phyloP scores from a whole-genome alignment of 1,140 invertebrate genomes.

The Hestina assimilis region DNA sequence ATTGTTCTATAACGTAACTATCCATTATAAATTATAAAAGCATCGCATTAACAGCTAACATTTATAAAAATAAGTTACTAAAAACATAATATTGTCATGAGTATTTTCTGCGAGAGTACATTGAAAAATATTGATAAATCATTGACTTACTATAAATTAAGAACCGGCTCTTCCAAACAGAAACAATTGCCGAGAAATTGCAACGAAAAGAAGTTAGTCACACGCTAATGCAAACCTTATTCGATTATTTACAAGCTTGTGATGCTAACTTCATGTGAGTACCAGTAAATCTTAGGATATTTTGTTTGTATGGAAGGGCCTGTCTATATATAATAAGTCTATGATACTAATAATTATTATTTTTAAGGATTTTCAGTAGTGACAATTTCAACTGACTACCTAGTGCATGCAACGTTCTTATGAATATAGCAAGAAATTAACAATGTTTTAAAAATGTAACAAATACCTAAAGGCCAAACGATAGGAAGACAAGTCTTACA shows the following conservation, averaged over 20 bases:
- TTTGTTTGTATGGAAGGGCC: no score
- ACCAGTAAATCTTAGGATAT: no score
- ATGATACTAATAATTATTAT: no score
- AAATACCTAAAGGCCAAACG: constrained; percentile 1
- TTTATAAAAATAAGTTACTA: constrained; percentile 29
- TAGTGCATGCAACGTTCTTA: not conserved
- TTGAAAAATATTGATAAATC: not conserved
- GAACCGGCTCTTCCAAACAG: no score
- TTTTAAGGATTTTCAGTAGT: not conserved
- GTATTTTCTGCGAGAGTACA: constrained; percentile 10
- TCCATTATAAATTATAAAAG: constrained; percentile 28
- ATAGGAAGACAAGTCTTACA: constrained; percentile 25
- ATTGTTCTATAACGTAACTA: constrained; percentile 30
- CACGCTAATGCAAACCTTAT: no score
- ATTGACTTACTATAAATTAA: no score
- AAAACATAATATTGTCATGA: constrained; percentile 26
- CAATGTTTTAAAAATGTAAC: not conserved
- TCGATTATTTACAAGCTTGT: no score
- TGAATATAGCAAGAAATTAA: constrained; percentile 11
- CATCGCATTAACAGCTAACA: constrained; percentile 29
- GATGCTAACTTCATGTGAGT: no score
- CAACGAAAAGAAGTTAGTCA: no score
- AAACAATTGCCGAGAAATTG: no score
- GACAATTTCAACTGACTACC: not conserved
- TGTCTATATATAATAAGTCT: no score